Conservation (phyloP, 2,113 vertebrate species). For the Elaphurus davidianus region DNA sequence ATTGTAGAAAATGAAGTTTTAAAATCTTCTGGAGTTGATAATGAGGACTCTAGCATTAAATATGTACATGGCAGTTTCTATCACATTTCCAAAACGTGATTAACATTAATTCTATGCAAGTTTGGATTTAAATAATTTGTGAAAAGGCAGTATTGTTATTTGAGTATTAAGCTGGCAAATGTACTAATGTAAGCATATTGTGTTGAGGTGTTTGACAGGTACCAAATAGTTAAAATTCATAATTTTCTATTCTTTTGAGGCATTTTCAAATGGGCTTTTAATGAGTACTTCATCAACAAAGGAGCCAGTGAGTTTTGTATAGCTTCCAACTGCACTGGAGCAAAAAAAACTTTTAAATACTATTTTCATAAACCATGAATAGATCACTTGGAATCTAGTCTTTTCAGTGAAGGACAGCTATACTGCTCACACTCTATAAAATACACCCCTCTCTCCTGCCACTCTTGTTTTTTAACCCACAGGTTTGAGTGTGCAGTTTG, state of each 20-base stretch:
- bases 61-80: neutral
- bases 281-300: neutral
- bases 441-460: neutral
- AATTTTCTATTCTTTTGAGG: neutral
- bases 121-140: neutral
- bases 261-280: constrained; percentile 23
- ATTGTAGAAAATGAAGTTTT: constrained; percentile 41
- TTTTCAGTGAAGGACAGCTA: neutral
- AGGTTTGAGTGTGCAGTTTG: neutral
- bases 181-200: neutral
- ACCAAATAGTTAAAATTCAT: neutral
- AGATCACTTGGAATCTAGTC: neutral
- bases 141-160: neutral
- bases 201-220: neutral
- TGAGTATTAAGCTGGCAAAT: neutral
- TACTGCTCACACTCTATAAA: neutral
- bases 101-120: constrained; percentile 44
- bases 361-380: constrained; percentile 19
- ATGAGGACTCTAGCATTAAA: neutral
- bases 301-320: neutral
- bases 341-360: neutral
- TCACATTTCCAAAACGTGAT: neutral
- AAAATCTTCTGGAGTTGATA: neutral
- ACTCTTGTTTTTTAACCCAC: neutral
- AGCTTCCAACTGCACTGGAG: constrained; percentile 14